These are phyloP conservation scores for Asteroscopus sphinx DNA, from an alignment of 2,888 invertebrate species.

Conservation along the genomic window DNA sequence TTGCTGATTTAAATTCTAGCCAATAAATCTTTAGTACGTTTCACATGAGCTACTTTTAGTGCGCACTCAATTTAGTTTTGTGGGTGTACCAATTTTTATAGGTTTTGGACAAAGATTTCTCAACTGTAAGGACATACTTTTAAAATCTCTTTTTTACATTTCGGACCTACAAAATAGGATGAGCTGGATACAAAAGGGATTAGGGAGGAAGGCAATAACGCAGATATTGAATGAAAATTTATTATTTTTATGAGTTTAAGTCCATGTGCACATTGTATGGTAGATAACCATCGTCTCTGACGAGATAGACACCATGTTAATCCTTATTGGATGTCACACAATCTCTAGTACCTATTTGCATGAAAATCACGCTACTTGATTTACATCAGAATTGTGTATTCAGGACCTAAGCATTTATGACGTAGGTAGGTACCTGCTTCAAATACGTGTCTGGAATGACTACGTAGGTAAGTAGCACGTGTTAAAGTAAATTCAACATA, in stretches of 20 bases:
- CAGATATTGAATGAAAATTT: too few species aligned
- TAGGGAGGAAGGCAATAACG: too few species aligned
- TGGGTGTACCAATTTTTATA: constrained; percentile 27
- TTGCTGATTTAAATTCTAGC: constrained; percentile 44
- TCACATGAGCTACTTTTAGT: constrained; percentile 42
- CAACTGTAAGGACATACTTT: not conserved
- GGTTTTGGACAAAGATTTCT: constrained; percentile 4
- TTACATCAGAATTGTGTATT: constrained; percentile 56
- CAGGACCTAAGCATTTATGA: constrained; percentile 47
- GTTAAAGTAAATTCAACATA: too few species aligned
- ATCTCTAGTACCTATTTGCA: constrained; percentile 54
- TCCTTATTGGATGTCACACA: constrained; percentile 53
- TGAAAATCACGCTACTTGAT: constrained; percentile 53
- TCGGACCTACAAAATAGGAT: too few species aligned
- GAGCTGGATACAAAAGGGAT: not conserved
- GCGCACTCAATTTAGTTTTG: constrained; percentile 37
- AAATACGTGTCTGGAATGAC: constrained; percentile 34
- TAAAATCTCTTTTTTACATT: not conserved
- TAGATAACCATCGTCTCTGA: constrained; percentile 2
- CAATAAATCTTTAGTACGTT: constrained; percentile 49
- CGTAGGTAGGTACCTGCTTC: constrained; percentile 31
- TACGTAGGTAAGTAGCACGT: not conserved
- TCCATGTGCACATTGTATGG: not conserved
- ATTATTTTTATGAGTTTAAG: too few species aligned
- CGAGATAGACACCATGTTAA: constrained; percentile 38